phyloP scores from a whole-genome alignment of 2,888 invertebrate genomes.

The Ferrisia virgata region DNA sequence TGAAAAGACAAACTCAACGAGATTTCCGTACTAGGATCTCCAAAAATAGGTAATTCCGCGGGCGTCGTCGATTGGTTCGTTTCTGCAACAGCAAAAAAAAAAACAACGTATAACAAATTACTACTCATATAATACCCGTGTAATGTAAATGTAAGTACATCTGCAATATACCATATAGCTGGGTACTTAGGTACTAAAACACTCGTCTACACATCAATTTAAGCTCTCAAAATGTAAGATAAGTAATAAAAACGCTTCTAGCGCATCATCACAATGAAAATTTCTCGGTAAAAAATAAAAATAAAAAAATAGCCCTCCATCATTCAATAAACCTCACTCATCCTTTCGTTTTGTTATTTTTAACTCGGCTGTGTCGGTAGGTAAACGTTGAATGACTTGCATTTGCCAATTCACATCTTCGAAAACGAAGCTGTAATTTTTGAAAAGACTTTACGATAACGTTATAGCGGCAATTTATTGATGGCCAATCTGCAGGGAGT shows the following conservation, averaged over 20 bases:
- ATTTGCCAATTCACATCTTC: background rate
- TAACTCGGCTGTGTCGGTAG: background rate
- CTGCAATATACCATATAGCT: too few relatives aligned
- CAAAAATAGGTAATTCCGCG: constrained; percentile 75
- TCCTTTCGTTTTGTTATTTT: background rate
- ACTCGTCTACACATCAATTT: too few relatives aligned
- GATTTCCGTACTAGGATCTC: constrained; percentile 76
- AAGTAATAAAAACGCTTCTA: too few relatives aligned
- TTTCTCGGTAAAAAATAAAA: background rate
- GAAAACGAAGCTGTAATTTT: background rate
- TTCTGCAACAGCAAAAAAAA: too few relatives aligned
- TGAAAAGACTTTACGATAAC: background rate
- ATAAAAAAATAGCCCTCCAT: too few relatives aligned
- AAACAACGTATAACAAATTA: background rate
- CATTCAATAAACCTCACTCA: background rate
- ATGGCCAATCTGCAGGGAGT: background rate
- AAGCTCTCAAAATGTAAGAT: background rate
- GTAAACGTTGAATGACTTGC: background rate
- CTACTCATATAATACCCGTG: background rate
- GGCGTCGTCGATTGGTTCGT: constrained; percentile 80
- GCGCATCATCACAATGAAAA: background rate
- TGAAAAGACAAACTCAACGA: constrained; percentile 74
- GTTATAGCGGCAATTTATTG: constrained; percentile 3
- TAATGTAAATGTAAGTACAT: too few relatives aligned
- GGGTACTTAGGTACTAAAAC: too few relatives aligned